These are phyloP conservation scores for Cynoglossus semilaevis DNA, from an alignment of 2,113 vertebrate genomes.

Conservation along the genomic window DNA sequence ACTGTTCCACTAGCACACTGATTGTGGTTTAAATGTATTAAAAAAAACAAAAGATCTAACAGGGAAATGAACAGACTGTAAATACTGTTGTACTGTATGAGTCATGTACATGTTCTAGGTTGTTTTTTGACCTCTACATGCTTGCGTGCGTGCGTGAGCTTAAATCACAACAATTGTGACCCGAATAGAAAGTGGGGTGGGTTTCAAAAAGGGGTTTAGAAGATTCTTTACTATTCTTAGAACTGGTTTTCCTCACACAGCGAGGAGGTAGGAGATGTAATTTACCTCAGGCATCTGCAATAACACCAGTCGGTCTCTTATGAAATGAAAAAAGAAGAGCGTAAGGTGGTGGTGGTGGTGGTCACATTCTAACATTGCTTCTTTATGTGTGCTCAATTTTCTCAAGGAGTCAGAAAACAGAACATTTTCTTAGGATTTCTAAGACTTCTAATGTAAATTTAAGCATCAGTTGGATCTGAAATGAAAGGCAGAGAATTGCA, in stretches of 20 bases:
- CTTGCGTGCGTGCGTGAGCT: neutral
- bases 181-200: slow-evolving; percentile 29
- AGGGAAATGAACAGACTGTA: no score
- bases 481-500: neutral
- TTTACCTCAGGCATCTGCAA: slow-evolving; percentile 16
- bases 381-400: neutral
- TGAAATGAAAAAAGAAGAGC: no score
- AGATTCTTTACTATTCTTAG: slow-evolving; percentile 53
- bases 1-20: no score
- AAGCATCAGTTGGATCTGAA: no score
- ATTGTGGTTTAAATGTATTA: no score
- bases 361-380: neutral
- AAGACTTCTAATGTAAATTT: no score
- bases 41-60: no score
- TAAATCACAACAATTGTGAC: slow-evolving; percentile 47
- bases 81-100: neutral
- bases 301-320: neutral
- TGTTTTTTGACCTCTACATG: neutral
- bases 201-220: slow-evolving; percentile 6
- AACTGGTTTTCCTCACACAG: neutral
- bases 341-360: no score
- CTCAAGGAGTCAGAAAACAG: no score
- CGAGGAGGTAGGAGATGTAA: slow-evolving; percentile 13
- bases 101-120: no score
- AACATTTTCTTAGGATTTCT: no score